Percentiles rank a stretch among this genome's conserved stretches.
Conservation (phyloP, 2,113 vertebrate genomes). For the Elgaria multicarinata region DNA sequence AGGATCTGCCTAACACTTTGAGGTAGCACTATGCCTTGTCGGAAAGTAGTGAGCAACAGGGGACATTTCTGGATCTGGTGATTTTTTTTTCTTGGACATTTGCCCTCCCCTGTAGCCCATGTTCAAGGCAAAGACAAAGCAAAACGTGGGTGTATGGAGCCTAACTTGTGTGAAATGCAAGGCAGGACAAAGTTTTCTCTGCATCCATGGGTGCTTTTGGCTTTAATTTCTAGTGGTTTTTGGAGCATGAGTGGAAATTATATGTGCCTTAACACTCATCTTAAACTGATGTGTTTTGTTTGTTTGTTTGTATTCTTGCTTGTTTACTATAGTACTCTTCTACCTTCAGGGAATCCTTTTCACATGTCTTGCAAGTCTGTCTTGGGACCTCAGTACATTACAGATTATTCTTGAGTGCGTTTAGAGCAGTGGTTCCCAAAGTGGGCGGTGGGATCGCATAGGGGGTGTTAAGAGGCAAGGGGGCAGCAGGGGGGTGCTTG, state of each 20-base stretch:
- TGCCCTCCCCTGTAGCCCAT: not conserved
- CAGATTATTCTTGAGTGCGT: not conserved
- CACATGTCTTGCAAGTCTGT: not conserved
- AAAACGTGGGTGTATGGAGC: not conserved
- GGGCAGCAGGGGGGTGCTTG: too few species aligned
- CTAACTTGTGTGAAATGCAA: not conserved
- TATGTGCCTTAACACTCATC: not conserved
- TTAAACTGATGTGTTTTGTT: not conserved
- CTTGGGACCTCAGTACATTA: not conserved
- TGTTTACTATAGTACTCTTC: not conserved
- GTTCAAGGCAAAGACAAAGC: not conserved
- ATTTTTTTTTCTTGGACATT: not conserved
- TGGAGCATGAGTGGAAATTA: not conserved
- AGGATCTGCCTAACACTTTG: not conserved
- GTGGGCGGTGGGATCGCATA: too few species aligned
- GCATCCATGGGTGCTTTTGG: not conserved
- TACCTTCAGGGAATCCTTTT: not conserved
- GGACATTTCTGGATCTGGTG: not conserved
- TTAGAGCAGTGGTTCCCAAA: not conserved
- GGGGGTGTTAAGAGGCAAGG: too few species aligned
- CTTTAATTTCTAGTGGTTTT: not conserved
- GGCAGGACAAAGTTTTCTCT: not conserved
- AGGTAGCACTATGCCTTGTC: not conserved
- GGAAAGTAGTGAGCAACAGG: not conserved
- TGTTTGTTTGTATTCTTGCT: too few species aligned